phyloP scores from a whole-genome alignment of 2,888 invertebrate genomes.

The Oscheius sp. region DNA sequence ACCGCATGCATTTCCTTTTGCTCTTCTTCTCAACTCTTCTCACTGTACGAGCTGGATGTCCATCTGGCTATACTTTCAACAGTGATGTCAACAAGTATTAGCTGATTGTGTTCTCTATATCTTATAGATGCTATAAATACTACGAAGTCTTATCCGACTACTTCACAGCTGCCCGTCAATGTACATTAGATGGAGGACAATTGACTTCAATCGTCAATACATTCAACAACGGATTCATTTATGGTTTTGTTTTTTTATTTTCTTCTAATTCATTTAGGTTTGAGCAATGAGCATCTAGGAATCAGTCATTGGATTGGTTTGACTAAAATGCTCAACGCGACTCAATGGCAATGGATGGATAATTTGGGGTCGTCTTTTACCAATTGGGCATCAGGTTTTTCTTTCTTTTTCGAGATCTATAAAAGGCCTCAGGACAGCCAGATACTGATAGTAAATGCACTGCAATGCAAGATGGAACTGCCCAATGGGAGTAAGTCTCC shows the following conservation, averaged over 20 bases:
- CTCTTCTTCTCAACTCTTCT: neutral
- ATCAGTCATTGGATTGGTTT: neutral
- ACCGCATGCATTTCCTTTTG: neutral
- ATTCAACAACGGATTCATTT: neutral
- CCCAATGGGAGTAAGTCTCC: neutral
- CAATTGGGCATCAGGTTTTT: neutral
- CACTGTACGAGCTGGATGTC: neutral
- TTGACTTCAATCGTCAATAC: neutral
- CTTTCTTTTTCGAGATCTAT: too few relatives aligned
- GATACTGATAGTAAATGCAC: neutral
- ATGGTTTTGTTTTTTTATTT: neutral
- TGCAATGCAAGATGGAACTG: neutral
- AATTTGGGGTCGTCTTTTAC: neutral
- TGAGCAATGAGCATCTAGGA: neutral
- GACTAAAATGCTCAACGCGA: neutral
- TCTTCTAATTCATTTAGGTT: too few relatives aligned
- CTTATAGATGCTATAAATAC: neutral
- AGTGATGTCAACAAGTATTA: neutral
- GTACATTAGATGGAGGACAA: neutral
- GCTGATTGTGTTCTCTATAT: neutral
- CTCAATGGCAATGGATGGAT: neutral
- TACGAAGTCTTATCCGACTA: neutral
- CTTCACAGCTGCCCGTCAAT: neutral
- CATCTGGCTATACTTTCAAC: neutral
- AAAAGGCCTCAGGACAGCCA: neutral